phyloP scores from a whole-genome alignment of 1,140 invertebrate species.

The Cephus cinctus region DNA sequence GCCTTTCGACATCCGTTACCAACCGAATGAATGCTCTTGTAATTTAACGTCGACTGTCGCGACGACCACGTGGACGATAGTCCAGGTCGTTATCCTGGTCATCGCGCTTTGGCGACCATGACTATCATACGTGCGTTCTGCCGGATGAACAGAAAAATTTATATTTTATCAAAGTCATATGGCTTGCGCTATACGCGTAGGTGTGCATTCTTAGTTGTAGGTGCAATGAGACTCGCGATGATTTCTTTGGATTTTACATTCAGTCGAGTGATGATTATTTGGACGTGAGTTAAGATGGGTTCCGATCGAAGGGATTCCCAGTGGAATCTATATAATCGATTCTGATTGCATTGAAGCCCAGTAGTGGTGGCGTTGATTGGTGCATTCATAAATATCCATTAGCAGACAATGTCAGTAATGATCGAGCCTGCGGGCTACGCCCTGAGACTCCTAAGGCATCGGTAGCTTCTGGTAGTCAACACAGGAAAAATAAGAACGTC shows the following conservation, averaged over 20 bases:
- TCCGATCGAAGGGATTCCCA: constrained; percentile 1
- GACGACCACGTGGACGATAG: no score
- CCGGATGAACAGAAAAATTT: no score
- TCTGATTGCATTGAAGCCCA: constrained; percentile 57
- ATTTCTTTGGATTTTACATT: not conserved
- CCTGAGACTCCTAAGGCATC: constrained; percentile 37
- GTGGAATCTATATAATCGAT: constrained; percentile 52
- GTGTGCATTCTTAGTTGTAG: no score
- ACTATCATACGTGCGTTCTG: no score
- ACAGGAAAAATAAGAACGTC: constrained; percentile 26
- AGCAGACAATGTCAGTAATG: constrained; percentile 56
- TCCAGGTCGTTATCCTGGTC: no score
- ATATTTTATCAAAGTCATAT: no score
- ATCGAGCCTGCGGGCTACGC: constrained; percentile 50
- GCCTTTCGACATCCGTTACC: no score
- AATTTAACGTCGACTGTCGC: no score
- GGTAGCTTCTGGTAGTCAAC: constrained; percentile 33
- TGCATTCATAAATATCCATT: constrained; percentile 58
- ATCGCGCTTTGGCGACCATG: no score
- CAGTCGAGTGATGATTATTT: not conserved
- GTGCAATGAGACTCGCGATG: not conserved
- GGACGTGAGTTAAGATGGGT: constrained; percentile 1
- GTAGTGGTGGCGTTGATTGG: constrained; percentile 55
- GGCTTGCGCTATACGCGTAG: no score
- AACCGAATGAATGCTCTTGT: no score